phyloP scores from a whole-genome alignment of 2,888 invertebrate species.

The Entomobrya multifasciata region DNA sequence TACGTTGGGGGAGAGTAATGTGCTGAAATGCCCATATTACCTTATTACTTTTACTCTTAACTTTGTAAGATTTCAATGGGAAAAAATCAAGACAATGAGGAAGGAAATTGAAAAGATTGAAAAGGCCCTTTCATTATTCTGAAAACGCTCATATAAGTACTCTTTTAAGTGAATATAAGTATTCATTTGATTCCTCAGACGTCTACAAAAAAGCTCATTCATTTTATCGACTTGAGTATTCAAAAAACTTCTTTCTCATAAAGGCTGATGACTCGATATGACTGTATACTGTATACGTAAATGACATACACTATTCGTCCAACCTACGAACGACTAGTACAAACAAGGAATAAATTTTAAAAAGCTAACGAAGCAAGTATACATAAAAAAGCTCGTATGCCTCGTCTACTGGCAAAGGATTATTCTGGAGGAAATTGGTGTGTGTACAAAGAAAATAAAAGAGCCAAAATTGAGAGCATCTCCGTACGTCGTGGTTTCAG shows the following conservation, averaged over 20 bases:
- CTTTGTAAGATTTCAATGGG: background rate
- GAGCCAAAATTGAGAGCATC: too few relatives aligned
- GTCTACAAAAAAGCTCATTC: background rate
- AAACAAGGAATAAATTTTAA: background rate
- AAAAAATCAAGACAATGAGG: background rate
- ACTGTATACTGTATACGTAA: too few relatives aligned
- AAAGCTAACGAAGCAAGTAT: background rate
- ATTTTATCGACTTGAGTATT: conserved; percentile 1
- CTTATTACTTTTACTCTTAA: background rate
- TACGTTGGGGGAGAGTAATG: background rate
- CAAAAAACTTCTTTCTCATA: background rate
- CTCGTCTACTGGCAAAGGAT: background rate
- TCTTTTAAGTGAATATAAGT: conserved; percentile 14
- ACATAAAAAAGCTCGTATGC: background rate
- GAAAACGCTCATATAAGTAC: conserved; percentile 10
- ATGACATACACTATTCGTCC: too few relatives aligned
- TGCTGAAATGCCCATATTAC: background rate
- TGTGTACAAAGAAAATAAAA: too few relatives aligned
- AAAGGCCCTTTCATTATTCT: background rate
- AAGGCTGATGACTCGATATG: background rate
- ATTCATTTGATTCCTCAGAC: conserved; percentile 20
- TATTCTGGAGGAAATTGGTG: background rate
- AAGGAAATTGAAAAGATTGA: conserved; percentile 7
- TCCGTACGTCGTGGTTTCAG: too few relatives aligned
- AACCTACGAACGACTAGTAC: background rate